phyloP scores from a whole-genome alignment of 2,797 vertebrate species.

The Nannoperca obscura region DNA sequence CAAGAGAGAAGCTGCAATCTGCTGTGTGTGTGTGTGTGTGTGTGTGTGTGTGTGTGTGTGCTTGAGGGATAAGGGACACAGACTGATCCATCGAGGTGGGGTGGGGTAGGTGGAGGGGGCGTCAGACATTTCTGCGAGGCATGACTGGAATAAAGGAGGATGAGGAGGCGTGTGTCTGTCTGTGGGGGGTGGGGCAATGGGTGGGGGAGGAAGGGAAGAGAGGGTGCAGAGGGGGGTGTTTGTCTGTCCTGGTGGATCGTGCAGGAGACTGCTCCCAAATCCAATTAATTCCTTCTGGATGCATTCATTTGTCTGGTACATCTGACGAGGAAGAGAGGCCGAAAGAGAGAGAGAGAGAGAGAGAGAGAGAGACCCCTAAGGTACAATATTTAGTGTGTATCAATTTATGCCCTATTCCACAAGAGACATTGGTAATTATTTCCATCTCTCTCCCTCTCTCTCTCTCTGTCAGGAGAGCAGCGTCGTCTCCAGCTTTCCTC shows the following conservation, averaged over 20 bases:
- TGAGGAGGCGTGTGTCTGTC: conserved; percentile 49
- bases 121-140: conserved; percentile 82
- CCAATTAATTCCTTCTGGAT: conserved; percentile 87
- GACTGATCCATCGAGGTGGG: conserved; percentile 70
- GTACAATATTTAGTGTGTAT: conserved; percentile 82
- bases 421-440: conserved; percentile 83
- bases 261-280: conserved; percentile 83
- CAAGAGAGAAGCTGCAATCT: conserved; percentile 74
- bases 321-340: conserved; percentile 64
- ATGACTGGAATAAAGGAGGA: conserved; percentile 82
- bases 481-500: conserved; percentile 62
- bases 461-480: conserved; percentile 44
- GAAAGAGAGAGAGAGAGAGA: conserved; percentile 28
- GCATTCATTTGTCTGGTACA: conserved; percentile 82
- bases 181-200: conserved; percentile 43
- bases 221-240: conserved; percentile 60
- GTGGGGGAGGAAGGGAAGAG: conserved; percentile 40
- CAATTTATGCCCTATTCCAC: conserved; percentile 82
- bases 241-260: conserved; percentile 80
- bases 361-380: conserved; percentile 68
- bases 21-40: conserved; percentile 45
- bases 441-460: conserved; percentile 55
- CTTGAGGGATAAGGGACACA: conserved; percentile 64
- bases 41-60: conserved; percentile 45
- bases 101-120: conserved; percentile 42